A percentile compares a stretch with the other conserved stretches of the same genome.
phyloP scores from a whole-genome alignment of 2,113 vertebrate genomes.

The Phalacrocorax carbo region DNA sequence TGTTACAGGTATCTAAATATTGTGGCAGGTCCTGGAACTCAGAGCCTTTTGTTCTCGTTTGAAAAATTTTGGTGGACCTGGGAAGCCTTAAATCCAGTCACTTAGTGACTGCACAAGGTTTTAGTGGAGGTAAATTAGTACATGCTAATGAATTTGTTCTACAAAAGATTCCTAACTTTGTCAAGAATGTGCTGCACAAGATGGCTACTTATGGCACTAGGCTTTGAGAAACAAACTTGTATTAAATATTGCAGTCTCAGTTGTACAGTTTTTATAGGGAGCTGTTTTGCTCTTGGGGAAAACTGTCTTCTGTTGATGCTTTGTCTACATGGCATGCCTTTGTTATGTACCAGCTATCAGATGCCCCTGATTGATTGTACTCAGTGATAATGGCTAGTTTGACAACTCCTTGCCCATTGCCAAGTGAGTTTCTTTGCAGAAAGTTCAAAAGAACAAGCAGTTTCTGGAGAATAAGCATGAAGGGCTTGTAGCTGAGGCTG shows the following conservation, averaged over 20 bases:
- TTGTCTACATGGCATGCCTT: not conserved
- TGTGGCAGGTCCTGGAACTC: not conserved
- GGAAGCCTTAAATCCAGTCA: not conserved
- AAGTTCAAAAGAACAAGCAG: not conserved
- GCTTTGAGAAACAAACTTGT: not conserved
- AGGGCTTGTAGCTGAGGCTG: not conserved
- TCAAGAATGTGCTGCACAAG: not conserved
- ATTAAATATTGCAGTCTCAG: not conserved
- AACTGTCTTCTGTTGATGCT: not conserved
- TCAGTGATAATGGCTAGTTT: not conserved
- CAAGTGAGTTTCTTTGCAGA: not conserved
- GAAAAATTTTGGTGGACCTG: not conserved
- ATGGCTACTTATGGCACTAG: not conserved
- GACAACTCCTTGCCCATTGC: not conserved
- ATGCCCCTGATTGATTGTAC: not conserved
- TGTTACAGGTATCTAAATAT: not conserved
- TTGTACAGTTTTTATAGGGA: not conserved
- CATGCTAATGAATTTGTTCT: not conserved
- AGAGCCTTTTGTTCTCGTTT: not conserved
- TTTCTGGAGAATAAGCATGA: not conserved
- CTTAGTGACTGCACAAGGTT: not conserved
- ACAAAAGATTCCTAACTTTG: not conserved
- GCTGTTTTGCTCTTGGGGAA: not conserved
- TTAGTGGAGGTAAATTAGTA: not conserved
- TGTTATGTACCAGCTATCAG: not conserved